Evolutionary conservation across 2,888 invertebrate species (phyloP), one percentile per base, ranked within the genome.

Genomic region (Sinelater perroti): DNA sequence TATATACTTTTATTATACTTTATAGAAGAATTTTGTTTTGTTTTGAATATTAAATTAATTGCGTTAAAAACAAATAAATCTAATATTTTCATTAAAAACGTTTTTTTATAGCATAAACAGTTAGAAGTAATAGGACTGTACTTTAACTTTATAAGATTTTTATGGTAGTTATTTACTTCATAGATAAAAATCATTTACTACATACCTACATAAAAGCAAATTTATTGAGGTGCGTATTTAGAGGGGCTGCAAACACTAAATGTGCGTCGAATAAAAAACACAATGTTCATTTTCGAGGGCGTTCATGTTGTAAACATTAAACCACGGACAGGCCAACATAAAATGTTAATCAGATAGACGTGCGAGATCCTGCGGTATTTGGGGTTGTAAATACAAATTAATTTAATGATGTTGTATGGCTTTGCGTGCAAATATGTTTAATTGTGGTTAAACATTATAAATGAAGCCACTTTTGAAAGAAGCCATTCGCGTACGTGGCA

Each of bases 371-470:
- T 51, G 51, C 31, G 51, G 51, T 21, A 40, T 16, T 40, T 42
- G 18, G 46, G 20, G 51, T 40, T 51, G 51, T 51, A 51, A 51
- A 51, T 51, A 51, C 51, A 51, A 51, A 51, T 51, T 40, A 51
- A 51, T 51, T 51, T 51, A 51, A 51, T 40, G 51, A 51, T 40
- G 51, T 51, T 51, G 31, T 40, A 40, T 31, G 13, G 40, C 36
- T 31, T 18, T 40, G 50, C 51, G 31, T 51, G 40, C 38, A 51
- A 51, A 51, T 51, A 51, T 14, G 51, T 51, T 51, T 51, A 51
- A 51, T 51, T 51, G 51, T 17, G 31, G 51, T 31, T 40, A 51
- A 51, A 51, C 42, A 51, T 51, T 40, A 38, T 51, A 51, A 51
- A 51, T 51, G 51, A 40, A 51, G 40, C 18, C 26, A 20, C 18